These are phyloP conservation scores for Gambelia wislizenii DNA, from an alignment of 2,797 vertebrate species.

Conservation along the genomic window DNA sequence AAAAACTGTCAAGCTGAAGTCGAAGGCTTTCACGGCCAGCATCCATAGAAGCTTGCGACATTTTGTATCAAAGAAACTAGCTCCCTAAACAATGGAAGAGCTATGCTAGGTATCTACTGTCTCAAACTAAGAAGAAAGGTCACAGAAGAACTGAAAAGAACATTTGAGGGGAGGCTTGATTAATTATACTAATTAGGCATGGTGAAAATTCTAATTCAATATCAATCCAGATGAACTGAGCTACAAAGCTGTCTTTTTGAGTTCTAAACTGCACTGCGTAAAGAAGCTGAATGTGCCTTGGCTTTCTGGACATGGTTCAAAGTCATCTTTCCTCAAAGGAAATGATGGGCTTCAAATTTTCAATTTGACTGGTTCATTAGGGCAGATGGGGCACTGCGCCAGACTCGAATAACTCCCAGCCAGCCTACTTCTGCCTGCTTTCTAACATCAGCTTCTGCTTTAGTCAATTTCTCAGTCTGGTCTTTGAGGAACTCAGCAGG, in stretches of 20 bases:
- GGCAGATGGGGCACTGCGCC: too few relatives aligned
- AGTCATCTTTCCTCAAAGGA: slow-evolving; percentile 1
- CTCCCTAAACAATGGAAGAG: background rate
- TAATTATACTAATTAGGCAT: slow-evolving; percentile 17
- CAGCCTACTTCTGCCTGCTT: too few relatives aligned
- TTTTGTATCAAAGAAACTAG: slow-evolving; percentile 13
- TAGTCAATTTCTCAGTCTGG: too few relatives aligned
- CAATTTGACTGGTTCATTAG: too few relatives aligned
- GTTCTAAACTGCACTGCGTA: background rate
- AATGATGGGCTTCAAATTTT: background rate
- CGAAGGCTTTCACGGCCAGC: too few relatives aligned
- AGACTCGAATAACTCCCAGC: too few relatives aligned
- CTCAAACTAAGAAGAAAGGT: background rate
- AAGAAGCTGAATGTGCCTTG: background rate
- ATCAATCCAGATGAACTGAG: background rate
- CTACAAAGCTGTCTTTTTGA: background rate
- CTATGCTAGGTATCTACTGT: background rate
- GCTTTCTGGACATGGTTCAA: background rate
- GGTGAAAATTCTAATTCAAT: slow-evolving; percentile 6
- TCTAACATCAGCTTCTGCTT: too few relatives aligned
- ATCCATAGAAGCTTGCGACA: too few relatives aligned
- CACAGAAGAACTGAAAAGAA: slow-evolving; percentile 11
- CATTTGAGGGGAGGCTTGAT: background rate
- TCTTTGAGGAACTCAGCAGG: too few relatives aligned
- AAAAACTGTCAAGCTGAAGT: background rate